Conservation (phyloP, 2,113 vertebrate species). For the Cranoglanis bouderius region DNA sequence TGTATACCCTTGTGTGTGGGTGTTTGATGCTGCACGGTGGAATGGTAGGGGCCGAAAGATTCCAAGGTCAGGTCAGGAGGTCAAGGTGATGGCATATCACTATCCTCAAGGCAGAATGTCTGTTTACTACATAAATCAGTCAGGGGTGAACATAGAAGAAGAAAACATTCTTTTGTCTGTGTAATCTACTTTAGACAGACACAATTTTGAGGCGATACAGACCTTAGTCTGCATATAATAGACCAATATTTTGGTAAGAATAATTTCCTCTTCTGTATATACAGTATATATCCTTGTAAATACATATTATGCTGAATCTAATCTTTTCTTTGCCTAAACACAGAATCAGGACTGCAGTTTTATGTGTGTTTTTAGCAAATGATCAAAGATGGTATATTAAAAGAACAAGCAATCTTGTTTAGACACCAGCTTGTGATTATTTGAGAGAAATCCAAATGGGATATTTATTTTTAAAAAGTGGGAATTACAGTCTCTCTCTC, state of each 20-base stretch:
- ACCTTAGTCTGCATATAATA: neutral
- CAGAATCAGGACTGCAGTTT: neutral
- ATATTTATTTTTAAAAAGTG: neutral
- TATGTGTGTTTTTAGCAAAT: neutral
- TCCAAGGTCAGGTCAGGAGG: constrained; percentile 21
- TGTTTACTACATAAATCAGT: constrained; percentile 24
- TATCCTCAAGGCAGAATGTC: neutral
- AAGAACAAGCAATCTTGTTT: neutral
- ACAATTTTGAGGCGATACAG: neutral
- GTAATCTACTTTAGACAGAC: neutral
- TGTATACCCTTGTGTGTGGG: neutral
- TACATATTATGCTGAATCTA: neutral
- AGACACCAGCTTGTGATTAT: neutral
- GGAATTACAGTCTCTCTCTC: too few relatives aligned
- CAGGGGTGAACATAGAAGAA: neutral
- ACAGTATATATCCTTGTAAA: neutral
- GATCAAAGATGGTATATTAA: neutral
- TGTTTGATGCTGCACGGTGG: constrained; percentile 24
- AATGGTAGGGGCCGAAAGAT: neutral
- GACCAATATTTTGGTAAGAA: neutral
- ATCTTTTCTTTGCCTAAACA: neutral
- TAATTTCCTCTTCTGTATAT: neutral
- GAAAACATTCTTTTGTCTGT: neutral
- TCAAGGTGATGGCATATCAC: constrained; percentile 14
- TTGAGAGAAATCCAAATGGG: neutral